Conservation (phyloP, 2,888 invertebrate genomes). For the Watsonalla cultraria region DNA sequence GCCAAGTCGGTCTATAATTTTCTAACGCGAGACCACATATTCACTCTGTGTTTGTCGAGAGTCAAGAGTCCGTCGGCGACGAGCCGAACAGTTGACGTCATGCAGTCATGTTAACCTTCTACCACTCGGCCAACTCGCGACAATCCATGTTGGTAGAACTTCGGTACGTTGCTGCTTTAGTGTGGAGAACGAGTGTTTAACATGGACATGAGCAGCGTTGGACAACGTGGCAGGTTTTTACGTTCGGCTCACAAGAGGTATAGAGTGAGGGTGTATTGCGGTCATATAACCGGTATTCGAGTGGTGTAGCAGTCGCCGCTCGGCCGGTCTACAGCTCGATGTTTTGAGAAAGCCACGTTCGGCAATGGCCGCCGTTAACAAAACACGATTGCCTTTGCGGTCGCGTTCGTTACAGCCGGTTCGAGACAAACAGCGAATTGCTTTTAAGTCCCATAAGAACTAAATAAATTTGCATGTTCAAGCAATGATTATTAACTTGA, state of each 20-base stretch:
- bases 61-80: conserved; percentile 72
- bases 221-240: conserved; percentile 30
- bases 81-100: conserved; percentile 77
- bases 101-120: conserved; percentile 62
- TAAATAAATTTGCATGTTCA: no score
- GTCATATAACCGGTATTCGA: conserved; percentile 78
- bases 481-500: no score
- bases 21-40: conserved; percentile 60
- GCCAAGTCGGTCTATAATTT: conserved; percentile 45
- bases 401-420: conserved; percentile 47
- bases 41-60: conserved; percentile 66
- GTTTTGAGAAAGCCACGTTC: conserved; percentile 76
- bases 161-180: conserved; percentile 45
- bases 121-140: conserved; percentile 39
- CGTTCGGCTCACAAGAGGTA: conserved; percentile 33
- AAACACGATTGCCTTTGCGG: conserved; percentile 64
- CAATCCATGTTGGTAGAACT: conserved; percentile 19
- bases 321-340: conserved; percentile 61
- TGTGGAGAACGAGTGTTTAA: conserved; percentile 12
- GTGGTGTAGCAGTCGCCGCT: conserved; percentile 62
- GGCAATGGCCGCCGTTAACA: conserved; percentile 63
- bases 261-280: conserved; percentile 67
- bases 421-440: conserved; percentile 37
- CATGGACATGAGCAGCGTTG: conserved; percentile 42
- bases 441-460: conserved; percentile 27